Conservation (phyloP, 2,113 vertebrate species). For the Chinchilla lanigera region DNA sequence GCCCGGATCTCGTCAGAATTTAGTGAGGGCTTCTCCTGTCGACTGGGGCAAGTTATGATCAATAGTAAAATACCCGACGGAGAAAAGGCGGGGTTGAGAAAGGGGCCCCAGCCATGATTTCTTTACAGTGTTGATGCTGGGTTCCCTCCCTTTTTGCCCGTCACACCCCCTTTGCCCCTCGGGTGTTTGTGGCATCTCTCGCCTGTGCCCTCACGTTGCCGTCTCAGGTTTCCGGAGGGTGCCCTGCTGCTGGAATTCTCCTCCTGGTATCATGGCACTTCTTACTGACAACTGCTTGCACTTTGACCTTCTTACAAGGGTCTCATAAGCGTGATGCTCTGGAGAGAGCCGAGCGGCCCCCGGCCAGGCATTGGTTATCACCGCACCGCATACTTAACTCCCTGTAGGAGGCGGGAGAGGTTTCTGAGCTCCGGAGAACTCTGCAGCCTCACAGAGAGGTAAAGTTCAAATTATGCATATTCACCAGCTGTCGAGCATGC, state of each 20-base stretch:
- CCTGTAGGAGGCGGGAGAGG: not conserved
- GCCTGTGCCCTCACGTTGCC: not conserved
- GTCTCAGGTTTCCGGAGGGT: conserved; percentile 13
- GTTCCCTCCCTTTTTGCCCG: not conserved
- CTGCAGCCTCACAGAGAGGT: not conserved
- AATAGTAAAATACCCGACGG: not conserved
- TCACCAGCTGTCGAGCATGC: not conserved
- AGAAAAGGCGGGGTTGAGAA: not conserved
- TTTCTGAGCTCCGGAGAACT: not conserved
- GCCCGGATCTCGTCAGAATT: not conserved
- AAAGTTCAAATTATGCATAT: not conserved
- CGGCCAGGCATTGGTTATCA: not conserved
- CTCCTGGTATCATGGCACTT: not conserved
- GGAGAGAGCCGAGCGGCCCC: not conserved
- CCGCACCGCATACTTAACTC: not conserved
- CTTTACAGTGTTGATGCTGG: not conserved
- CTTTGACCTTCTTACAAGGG: not conserved
- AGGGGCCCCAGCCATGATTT: not conserved
- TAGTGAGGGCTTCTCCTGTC: not conserved
- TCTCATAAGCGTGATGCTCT: not conserved
- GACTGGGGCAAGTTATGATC: not conserved
- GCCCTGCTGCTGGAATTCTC: not conserved
- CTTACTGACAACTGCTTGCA: conserved; percentile 1
- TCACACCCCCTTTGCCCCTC: not conserved
- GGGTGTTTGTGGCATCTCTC: not conserved